Evolutionary conservation across 2,113 vertebrate genomes (phyloP).

Genomic region (Cercopithecus mona): DNA sequence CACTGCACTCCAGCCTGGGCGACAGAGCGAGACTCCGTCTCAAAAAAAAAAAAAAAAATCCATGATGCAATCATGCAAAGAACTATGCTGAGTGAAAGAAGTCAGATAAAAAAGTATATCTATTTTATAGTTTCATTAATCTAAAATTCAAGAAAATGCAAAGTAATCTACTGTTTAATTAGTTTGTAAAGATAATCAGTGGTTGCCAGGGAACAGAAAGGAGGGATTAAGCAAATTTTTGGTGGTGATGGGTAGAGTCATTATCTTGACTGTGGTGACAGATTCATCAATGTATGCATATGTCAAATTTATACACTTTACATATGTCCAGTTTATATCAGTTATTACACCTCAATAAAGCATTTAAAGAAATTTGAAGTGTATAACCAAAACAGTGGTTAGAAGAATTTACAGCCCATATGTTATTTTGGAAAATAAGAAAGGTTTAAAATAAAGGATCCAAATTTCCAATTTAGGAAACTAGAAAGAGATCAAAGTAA

Average conservation of each 20-base stretch:
- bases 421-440: constrained; percentile 19
- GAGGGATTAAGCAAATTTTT: background rate
- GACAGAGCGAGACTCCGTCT: too few species aligned
- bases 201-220: background rate
- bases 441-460: constrained; percentile 28
- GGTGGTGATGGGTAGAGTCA: background rate
- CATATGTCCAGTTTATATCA: background rate
- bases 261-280: background rate
- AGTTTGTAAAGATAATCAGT: background rate
- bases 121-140: background rate
- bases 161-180: background rate
- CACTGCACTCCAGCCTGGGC: too few species aligned
- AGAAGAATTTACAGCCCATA: background rate
- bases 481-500: constrained; percentile 36
- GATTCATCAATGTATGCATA: background rate
- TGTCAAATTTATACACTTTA: background rate
- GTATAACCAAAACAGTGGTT: background rate
- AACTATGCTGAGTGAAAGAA: background rate
- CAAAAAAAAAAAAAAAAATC: background rate
- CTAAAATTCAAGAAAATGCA: constrained; percentile 37
- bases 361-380: constrained; percentile 10
- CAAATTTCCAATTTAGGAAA: constrained; percentile 17
- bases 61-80: background rate
- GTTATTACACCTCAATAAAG: background rate
- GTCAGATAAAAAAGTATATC: background rate